Conservation (phyloP, 2,888 invertebrate species). For the Pollenia griseotomentosa region DNA sequence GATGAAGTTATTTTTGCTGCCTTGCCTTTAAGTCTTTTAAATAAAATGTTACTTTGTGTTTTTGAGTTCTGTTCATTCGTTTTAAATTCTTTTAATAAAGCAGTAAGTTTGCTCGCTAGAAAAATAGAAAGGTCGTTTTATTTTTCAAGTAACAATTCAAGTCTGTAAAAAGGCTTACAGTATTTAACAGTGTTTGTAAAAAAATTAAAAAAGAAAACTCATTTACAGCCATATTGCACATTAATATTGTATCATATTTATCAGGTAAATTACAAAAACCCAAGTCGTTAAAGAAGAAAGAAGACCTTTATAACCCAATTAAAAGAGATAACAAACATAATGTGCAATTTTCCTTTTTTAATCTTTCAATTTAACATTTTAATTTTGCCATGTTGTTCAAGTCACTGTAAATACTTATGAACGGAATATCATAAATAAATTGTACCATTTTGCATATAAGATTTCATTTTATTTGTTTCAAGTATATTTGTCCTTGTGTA, state of each 20-base stretch:
- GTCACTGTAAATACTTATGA: background rate
- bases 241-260: no score
- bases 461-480: background rate
- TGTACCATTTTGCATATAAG: background rate
- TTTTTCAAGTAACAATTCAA: no score
- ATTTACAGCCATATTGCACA: no score
- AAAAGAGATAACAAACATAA: conserved; percentile 12
- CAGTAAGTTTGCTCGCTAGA: conserved; percentile 53
- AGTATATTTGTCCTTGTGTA: no score
- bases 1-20: no score
- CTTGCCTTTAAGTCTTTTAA: no score
- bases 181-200: no score
- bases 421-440: background rate
- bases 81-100: conserved; percentile 61
- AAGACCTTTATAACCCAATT: conserved; percentile 19
- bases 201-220: no score
- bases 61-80: background rate
- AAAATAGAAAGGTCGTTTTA: conserved; percentile 17
- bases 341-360: background rate
- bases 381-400: background rate
- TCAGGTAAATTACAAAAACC: background rate
- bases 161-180: no score
- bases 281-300: background rate
- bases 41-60: no score
- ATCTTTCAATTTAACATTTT: background rate